Evolutionary conservation across 2,797 vertebrate species (phyloP).

Genomic region (Knipowitschia caucasica): DNA sequence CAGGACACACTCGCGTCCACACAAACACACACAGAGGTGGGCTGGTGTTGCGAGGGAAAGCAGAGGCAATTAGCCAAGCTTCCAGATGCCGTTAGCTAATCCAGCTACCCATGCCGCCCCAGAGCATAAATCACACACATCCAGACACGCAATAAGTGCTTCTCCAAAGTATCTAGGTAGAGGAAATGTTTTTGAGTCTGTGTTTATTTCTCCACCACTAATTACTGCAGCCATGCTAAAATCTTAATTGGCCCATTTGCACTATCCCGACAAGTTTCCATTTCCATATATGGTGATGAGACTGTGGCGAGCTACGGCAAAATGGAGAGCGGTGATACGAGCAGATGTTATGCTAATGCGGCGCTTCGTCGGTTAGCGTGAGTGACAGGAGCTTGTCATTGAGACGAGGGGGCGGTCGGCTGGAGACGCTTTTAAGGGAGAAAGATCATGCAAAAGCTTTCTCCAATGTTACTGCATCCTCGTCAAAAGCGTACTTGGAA

Average conservation of each 20-base stretch:
- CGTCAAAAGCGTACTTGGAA: too few species aligned
- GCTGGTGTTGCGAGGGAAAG: conserved; percentile 52
- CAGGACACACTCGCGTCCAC: conserved; percentile 51
- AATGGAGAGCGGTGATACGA: conserved; percentile 33
- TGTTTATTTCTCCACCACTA: too few species aligned
- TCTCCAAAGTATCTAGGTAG: too few species aligned
- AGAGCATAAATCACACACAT: conserved; percentile 38
- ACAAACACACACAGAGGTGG: conserved; percentile 47
- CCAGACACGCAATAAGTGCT: conserved; percentile 39
- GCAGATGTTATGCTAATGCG: conserved; percentile 67
- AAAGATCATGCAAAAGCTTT: too few species aligned
- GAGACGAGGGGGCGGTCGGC: conserved; percentile 22
- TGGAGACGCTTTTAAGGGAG: conserved; percentile 5
- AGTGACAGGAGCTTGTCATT: conserved; percentile 47
- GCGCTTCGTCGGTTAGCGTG: conserved; percentile 43
- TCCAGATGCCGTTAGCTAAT: conserved; percentile 77
- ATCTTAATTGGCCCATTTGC: conserved; percentile 28
- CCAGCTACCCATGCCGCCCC: conserved; percentile 45
- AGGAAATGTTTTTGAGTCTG: background rate
- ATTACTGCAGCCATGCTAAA: conserved; percentile 14
- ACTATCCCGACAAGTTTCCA: conserved; percentile 12
- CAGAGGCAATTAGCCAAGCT: conserved; percentile 74
- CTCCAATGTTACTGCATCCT: too few species aligned
- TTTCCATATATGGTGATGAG: conserved; percentile 34
- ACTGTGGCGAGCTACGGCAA: conserved; percentile 16